Percentiles rank a stretch among this genome's conserved stretches.
Evolutionary conservation across 2,888 invertebrate genomes (phyloP).

Genomic region (Drosophila austrosaltans): DNA sequence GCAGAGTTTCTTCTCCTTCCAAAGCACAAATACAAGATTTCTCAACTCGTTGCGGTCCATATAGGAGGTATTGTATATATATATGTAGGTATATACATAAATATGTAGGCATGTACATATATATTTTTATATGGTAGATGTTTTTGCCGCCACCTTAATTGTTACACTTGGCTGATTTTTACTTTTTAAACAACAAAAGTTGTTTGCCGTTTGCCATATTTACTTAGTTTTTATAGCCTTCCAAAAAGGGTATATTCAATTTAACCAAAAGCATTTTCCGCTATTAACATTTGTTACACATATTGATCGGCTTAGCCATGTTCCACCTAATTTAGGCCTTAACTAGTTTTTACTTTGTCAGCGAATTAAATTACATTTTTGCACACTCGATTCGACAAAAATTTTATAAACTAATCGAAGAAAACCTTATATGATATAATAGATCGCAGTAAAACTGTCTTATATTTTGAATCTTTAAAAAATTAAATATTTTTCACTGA

Average conservation of each 20-base stretch:
- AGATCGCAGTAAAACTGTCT: too few species aligned
- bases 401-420: background rate
- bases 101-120: constrained; percentile 19
- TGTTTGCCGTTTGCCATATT: constrained; percentile 70
- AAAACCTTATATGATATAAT: background rate
- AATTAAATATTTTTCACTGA: too few species aligned
- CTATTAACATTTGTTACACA: constrained; percentile 12
- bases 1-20: constrained; percentile 57
- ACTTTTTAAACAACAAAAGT: constrained; percentile 75
- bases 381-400: background rate
- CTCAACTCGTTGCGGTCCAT: constrained; percentile 64
- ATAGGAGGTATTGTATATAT: constrained; percentile 50
- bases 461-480: too few species aligned
- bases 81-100: background rate
- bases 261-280: constrained; percentile 5
- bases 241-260: constrained; percentile 11
- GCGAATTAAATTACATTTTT: background rate
- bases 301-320: background rate
- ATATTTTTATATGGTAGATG: constrained; percentile 46
- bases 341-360: constrained; percentile 5
- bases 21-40: constrained; percentile 51
- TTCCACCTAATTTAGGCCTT: background rate
- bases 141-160: constrained; percentile 70
- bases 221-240: constrained; percentile 44
- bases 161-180: constrained; percentile 79